Evolutionary conservation across 2,888 invertebrate species (phyloP), one percentile per base, ranked within the genome.

Genomic region (Flabesymbios commensalis): DNA sequence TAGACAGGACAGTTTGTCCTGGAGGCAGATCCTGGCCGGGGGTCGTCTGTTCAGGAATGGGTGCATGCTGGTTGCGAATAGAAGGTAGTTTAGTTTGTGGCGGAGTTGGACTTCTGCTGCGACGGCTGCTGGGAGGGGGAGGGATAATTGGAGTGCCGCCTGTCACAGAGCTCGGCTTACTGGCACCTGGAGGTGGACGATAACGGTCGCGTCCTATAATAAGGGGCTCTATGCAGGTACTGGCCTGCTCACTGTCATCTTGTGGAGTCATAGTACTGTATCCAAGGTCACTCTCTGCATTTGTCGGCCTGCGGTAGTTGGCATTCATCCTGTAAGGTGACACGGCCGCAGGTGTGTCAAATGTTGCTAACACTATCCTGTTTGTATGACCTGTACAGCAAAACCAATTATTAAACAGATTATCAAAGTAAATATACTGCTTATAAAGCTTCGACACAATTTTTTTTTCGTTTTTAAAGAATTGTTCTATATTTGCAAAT

Each of bases 291-390:
- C 90, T 90, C 47, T 89, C 90, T 0, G 90, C 89, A 0, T 89
- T 87, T 48, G 89, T 88, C 14, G 83, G 83, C 32, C 92, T 87
- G 42, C 90, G 85, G 79, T 92, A 93, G 57, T 89, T 89, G 0
- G 91, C 90, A 47, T 91, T 89, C 64, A 93, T 90, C 65, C 92
- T 88, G 79, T 94, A 94, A 0, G 94, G 94, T 1, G 93, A 93
- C 69, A 93, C 88, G 3, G 89, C 89, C 22, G 89, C 88, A 51
- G 89, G 88, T 67, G 84, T 84, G 39, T 80, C 80, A 72, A 79
- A 79, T 57, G 78, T 74, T 10, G 79, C 78, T 59, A 80, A 65
- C 39, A 80, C 77, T 69, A 80, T n/a, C n/a, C n/a, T 78, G 71
- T 80, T 80, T 29, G 78, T 79, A 67, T 80, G 79, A 61, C 79